Percentiles rank a stretch among this genome's conserved stretches.
Conservation (phyloP, 2,113 vertebrate species). For the Chaetodon trifascialis region DNA sequence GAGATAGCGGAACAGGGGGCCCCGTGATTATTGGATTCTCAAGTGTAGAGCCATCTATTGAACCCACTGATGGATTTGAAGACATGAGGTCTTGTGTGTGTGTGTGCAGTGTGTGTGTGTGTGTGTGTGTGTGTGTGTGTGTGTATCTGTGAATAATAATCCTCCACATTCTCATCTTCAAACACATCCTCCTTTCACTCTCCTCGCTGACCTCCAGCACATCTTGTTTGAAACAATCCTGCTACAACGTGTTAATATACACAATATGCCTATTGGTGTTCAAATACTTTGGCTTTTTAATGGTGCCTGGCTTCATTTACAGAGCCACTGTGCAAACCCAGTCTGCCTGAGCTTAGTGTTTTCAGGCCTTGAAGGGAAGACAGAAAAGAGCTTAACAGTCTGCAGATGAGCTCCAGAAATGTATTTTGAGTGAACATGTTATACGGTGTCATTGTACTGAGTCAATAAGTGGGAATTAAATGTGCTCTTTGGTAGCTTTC, state of each 20-base stretch:
- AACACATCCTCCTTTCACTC: not conserved
- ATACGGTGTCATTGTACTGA: constrained; percentile 46
- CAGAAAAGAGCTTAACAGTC: constrained; percentile 20
- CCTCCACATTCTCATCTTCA: not conserved
- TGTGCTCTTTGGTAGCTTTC: constrained; percentile 55
- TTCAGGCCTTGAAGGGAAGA: constrained; percentile 46
- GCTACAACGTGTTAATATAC: not conserved
- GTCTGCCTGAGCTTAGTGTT: constrained; percentile 2
- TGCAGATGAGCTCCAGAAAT: constrained; percentile 28
- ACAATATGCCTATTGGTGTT: not conserved
- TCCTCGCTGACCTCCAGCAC: constrained; percentile 16
- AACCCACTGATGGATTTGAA: constrained; percentile 59
- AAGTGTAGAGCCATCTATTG: constrained; percentile 50
- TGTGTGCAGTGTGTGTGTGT: not conserved
- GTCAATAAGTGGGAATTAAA: constrained; percentile 68
- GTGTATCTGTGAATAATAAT: constrained; percentile 9
- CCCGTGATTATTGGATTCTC: constrained; percentile 58
- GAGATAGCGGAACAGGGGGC: constrained; percentile 10
- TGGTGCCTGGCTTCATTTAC: constrained; percentile 18
- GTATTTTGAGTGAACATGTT: constrained; percentile 44
- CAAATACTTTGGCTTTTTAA: constrained; percentile 14
- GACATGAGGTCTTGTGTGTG: constrained; percentile 35
- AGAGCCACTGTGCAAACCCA: not conserved
- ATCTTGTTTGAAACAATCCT: not conserved
- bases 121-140: constrained; percentile 11